These are phyloP conservation scores for Pachycephus smyrnensis DNA, from an alignment of 2,888 invertebrate species.

Conservation along the genomic window DNA sequence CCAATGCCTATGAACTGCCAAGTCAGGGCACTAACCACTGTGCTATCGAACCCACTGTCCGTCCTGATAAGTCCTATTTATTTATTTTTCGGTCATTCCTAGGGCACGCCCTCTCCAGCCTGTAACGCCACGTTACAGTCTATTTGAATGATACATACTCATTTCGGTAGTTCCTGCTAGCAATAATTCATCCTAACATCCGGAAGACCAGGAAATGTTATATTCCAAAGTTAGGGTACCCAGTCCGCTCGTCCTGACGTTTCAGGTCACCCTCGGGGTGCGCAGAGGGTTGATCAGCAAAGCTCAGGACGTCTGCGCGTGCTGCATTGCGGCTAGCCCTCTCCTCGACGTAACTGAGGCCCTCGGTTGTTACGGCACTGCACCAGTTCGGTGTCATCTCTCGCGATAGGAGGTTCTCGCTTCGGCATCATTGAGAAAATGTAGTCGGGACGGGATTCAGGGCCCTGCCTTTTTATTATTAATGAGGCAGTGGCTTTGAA, in stretches of 20 bases:
- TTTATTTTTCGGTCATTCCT: too few species aligned
- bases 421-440: slow-evolving; percentile 22
- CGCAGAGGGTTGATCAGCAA: slow-evolving; percentile 44
- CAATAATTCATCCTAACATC: not conserved
- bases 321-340: slow-evolving; percentile 56
- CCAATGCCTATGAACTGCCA: too few species aligned
- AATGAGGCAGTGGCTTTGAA: not conserved
- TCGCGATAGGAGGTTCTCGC: slow-evolving; percentile 15
- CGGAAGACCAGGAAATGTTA: not conserved
- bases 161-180: not conserved
- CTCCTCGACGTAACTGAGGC: slow-evolving; percentile 26
- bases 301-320: slow-evolving; percentile 57
- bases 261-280: slow-evolving; percentile 33
- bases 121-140: not conserved
- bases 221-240: not conserved
- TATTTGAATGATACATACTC: not conserved
- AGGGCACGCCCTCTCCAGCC: too few species aligned
- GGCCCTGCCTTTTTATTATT: slow-evolving; percentile 17
- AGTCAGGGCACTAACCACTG: too few species aligned
- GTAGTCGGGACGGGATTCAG: slow-evolving; percentile 26
- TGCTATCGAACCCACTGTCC: too few species aligned
- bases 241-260: slow-evolving; percentile 15
- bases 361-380: slow-evolving; percentile 49
- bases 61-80: too few species aligned
- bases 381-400: slow-evolving; percentile 31